phyloP scores from a whole-genome alignment of 2,888 invertebrate species.

The Mermis nigrescens region DNA sequence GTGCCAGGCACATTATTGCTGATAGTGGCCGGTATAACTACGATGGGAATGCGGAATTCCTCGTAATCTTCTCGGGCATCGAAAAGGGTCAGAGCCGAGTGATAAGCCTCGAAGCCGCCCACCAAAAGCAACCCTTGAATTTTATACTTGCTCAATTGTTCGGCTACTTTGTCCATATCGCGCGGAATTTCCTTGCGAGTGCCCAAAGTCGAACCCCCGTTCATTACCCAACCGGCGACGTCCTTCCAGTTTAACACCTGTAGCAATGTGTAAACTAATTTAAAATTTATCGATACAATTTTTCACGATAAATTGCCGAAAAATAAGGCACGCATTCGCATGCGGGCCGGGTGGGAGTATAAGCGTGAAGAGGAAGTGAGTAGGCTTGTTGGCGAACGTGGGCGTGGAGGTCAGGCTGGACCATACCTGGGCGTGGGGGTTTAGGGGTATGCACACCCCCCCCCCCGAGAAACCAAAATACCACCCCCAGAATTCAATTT shows the following conservation, averaged over 20 bases:
- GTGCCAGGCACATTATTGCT: conserved; percentile 98
- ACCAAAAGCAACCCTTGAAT: conserved; percentile 44
- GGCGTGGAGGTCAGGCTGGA: too few species aligned
- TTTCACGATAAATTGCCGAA: too few species aligned
- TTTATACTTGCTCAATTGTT: conserved; percentile 60
- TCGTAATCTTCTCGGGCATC: conserved; percentile 53
- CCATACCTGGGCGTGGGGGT: too few species aligned
- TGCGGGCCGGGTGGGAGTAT: too few species aligned
- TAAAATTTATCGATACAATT: too few species aligned
- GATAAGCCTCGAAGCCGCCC: conserved; percentile 90
- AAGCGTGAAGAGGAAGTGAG: too few species aligned
- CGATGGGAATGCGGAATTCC: conserved; percentile 79
- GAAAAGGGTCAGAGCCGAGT: conserved; percentile 53
- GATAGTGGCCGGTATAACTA: conserved; percentile 86
- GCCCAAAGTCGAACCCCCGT: conserved; percentile 86
- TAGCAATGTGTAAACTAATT: too few species aligned
- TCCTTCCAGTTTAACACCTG: conserved; percentile 54
- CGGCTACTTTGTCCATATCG: conserved; percentile 53
- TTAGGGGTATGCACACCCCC: too few species aligned
- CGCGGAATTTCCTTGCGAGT: conserved; percentile 50
- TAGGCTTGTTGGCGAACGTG: too few species aligned
- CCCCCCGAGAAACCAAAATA: too few species aligned
- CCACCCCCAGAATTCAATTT: too few species aligned
- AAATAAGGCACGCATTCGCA: too few species aligned
- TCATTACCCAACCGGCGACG: conserved; percentile 88